Base-by-base conservation (phyloP, 1,140 invertebrate species). In the Drosophila miranda region DNA sequence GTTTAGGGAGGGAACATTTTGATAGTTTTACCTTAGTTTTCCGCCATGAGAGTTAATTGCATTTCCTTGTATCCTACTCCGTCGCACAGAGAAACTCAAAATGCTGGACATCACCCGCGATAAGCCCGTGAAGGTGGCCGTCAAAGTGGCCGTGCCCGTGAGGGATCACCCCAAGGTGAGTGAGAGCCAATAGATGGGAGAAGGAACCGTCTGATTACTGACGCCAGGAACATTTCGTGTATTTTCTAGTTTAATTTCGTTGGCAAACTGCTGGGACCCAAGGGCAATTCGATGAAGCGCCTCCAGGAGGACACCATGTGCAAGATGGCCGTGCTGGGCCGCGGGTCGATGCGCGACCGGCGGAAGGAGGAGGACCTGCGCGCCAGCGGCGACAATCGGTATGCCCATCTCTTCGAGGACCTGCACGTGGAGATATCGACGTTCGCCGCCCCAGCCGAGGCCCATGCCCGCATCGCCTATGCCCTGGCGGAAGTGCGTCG, bases 251-350 rank as follows among this genome's bases (percentile, higher is more conserved):
- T 97, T 91, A 98, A 98, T 92, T 98, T 98, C 92, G 96, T 98
- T 66, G 97, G 97, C 11, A 97, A 98, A 91, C 92, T 98, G 41
- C 92, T 98, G 70, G 97, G 97, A 6, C 97, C 97, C 21, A 97
- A 97, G 91, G 97, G 97, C 48, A 96, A 96, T 90, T 97, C 97
- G 1, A 92, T 98, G 90, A 98, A 98, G 90, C 93, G 96, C 54
- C 92, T 98, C 11, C 97, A 98, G 91, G 97, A 98, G 91, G 96
- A 97, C 83, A 98, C 96, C 19, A 96, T 97, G 93, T 97, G 96
- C 74, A 98, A 97, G 92, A 98, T 98, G 95, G 96, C 96, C 4
- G 96, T 98, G 14, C 92, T 98, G 6, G 97, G 97, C 6, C 93
- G 95, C 61, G 97, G 97, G 6, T 98, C 96, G 9, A 97, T 98